These are phyloP conservation scores for Tupaia chinensis DNA, from an alignment of 2,113 vertebrate species.

Conservation along the genomic window DNA sequence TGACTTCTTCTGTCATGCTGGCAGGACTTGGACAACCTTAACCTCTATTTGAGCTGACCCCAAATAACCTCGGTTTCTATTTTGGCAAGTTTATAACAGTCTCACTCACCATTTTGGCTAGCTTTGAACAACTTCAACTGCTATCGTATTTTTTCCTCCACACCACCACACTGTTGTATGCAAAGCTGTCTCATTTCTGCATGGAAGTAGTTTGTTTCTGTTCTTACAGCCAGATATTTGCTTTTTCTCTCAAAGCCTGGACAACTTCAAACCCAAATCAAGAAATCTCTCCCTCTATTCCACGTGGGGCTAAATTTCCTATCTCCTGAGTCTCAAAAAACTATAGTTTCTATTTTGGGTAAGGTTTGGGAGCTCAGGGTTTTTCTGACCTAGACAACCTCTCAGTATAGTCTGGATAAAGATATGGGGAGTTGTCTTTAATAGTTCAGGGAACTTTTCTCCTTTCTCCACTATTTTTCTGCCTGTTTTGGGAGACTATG, in stretches of 20 bases:
- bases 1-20: slow-evolving; percentile 3
- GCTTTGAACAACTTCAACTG: slow-evolving; percentile 15
- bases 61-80: slow-evolving; percentile 43
- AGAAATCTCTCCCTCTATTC: neutral
- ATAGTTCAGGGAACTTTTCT: neutral
- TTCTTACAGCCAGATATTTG: slow-evolving; percentile 23
- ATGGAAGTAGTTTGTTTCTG: slow-evolving; percentile 14
- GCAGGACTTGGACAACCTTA: slow-evolving; percentile 22
- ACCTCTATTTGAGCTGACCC: neutral
- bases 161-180: slow-evolving; percentile 20
- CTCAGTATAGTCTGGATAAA: neutral
- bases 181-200: slow-evolving; percentile 51
- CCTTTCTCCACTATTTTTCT: slow-evolving; percentile 30
- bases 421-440: slow-evolving; percentile 16
- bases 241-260: slow-evolving; percentile 17
- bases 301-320: neutral
- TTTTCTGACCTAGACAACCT: neutral
- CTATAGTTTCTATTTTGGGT: neutral
- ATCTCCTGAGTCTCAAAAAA: slow-evolving; percentile 38
- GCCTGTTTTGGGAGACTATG: slow-evolving; percentile 4
- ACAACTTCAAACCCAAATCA: slow-evolving; percentile 14
- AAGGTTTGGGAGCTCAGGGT: neutral
- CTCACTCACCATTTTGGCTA: slow-evolving; percentile 25
- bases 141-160: slow-evolving; percentile 41
- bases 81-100: slow-evolving; percentile 33